Evolutionary conservation across 2,888 invertebrate species (phyloP).

Genomic region (Lithodes maja): DNA sequence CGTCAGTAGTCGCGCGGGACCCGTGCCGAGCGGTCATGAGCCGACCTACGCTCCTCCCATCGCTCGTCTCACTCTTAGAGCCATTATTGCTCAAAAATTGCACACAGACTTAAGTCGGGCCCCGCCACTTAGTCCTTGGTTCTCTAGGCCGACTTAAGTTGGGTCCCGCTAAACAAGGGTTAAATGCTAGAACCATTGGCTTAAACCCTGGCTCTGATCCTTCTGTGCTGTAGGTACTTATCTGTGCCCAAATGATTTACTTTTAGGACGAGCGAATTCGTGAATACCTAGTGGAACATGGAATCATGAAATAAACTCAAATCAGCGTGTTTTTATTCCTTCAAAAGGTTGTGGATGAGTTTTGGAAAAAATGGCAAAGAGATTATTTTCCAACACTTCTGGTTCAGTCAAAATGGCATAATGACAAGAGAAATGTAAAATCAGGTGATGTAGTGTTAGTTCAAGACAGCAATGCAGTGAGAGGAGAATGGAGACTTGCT

Average conservation of each 20-base stretch:
- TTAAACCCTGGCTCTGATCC: constrained; percentile 25
- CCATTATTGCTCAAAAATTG: no score
- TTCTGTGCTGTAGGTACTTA: constrained; percentile 17
- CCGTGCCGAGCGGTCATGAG: no score
- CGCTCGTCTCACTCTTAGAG: no score
- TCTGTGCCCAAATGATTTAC: constrained; percentile 41
- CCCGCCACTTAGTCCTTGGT: no score
- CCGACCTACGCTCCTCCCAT: no score
- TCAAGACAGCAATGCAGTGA: background rate
- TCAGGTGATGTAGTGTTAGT: constrained; percentile 23
- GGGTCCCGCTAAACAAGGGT: no score
- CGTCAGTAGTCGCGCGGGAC: no score
- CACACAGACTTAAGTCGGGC: no score
- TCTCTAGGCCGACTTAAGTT: no score
- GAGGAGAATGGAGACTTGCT: constrained; percentile 16
- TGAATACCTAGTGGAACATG: constrained; percentile 10
- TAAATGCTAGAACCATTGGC: constrained; percentile 43
- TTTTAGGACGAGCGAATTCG: constrained; percentile 11
- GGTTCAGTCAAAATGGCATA: constrained; percentile 11
- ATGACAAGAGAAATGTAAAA: background rate
- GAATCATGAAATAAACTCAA: no score
- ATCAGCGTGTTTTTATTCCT: constrained; percentile 6
- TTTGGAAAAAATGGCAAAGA: constrained; percentile 31
- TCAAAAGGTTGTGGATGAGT: background rate
- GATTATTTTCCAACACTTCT: constrained; percentile 22